These are phyloP conservation scores for Diadophis punctatus DNA, from an alignment of 2,113 vertebrate species.

Conservation along the genomic window DNA sequence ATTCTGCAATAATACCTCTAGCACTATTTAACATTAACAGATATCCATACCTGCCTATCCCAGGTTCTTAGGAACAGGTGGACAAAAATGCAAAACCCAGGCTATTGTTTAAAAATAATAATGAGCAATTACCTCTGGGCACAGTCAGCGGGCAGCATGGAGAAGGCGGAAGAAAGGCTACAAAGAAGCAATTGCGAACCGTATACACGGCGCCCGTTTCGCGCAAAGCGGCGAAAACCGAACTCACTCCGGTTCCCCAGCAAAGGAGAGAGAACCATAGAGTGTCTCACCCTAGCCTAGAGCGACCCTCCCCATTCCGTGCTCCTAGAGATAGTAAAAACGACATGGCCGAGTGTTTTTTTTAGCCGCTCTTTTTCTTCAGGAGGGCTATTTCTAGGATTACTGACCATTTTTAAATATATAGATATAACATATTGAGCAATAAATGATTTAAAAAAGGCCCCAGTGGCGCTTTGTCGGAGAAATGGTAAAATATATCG, in stretches of 20 bases:
- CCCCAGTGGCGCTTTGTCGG: neutral
- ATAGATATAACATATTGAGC: neutral
- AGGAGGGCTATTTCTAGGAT: neutral
- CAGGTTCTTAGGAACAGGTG: neutral
- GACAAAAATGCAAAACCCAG: neutral
- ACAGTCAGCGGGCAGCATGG: constrained; percentile 37
- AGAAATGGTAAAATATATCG: neutral
- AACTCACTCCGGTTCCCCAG: neutral
- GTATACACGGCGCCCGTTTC: no score
- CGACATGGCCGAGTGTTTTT: no score
- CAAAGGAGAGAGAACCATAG: neutral
- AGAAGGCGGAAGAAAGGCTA: neutral
- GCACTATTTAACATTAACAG: neutral
- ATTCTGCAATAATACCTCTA: neutral
- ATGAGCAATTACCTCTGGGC: constrained; percentile 30
- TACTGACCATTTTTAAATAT: neutral
- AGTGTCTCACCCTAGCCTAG: neutral
- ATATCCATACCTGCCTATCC: neutral
- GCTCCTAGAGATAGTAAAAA: neutral
- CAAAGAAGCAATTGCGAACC: neutral
- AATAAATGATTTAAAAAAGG: neutral
- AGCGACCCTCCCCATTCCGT: neutral
- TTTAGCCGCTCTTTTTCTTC: neutral
- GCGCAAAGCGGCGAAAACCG: neutral
- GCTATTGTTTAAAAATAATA: neutral